Base-by-base conservation (phyloP, 2,797 vertebrate genomes). In the Neostethus bicornis region DNA sequence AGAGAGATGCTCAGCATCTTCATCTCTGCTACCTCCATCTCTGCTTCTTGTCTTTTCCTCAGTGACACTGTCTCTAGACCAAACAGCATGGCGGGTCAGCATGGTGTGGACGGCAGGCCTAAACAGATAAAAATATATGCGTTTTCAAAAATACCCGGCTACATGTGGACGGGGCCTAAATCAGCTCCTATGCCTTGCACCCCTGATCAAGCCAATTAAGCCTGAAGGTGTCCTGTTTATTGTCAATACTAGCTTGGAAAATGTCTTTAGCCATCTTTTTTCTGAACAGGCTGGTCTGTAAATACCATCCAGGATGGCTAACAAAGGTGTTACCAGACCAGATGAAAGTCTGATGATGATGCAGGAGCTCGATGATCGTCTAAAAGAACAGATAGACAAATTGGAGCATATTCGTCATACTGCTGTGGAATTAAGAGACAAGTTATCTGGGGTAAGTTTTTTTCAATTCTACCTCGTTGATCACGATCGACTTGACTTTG, bases 331-430 rank as follows among this genome's bases (percentile, higher is more conserved):
- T 0, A 47, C 64, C 44, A 77, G 77, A 65, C 45, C 64, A 0
- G 77, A 90, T 35, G 93, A 93, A 66, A 80, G 83, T 16, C 77
- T 93, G 66, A 84, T 91, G 89, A 89, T 92, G 88, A 93, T 93
- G 87, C 90, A 91, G 78, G 92, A 93, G 72, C 81, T 94, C 10
- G 92, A 94, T 29, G 91, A 92, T 65, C 80, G 77, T 0, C 83
- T 93, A 47, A 89, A 91, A 51, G 92, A 91, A 77, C 92, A 93
- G 50, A 87, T 84, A 1, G 91, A 93, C 77, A 92, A 90, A 74
- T 79, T 93, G 65, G 92, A 94, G 50, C 92, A 92, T 31, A 71
- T 94, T 24, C 91, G 90, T 4, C 83, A 93, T 1, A 61, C 80
- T 41, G 87, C 88, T 0, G 11, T 82, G 3, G 89, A 93, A 20